Base-by-base conservation (phyloP, 2,888 invertebrate species). In the Chironomus riparius region DNA sequence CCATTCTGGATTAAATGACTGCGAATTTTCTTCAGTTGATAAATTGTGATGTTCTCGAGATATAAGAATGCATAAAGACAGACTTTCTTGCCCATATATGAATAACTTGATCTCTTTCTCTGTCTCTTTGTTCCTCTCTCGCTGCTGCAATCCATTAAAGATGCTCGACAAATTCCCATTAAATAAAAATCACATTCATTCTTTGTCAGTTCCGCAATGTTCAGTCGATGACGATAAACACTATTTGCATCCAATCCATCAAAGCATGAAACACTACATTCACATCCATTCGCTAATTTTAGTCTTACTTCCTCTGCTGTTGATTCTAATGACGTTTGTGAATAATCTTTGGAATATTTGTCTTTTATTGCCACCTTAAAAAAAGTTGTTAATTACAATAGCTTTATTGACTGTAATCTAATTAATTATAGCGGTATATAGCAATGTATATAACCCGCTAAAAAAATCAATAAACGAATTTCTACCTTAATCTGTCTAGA, bases 121-220 rank as follows among this genome's bases (percentile, higher is more conserved):
- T 91, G 90, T 22, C 91, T 84, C 0, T 89, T 89, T 0, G 38
- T 38, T 38, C 89, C 90, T 50, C 77, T 78, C 12, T 76, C 76
- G 76, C 90, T 89, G 18, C 90, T 89, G 18, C 90, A 90, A 1
- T 85, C 85, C 56, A 69, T 69, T 13, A 69, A 15, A 18, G 28
- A 15, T 56, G 76, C 76, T 18, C 78, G 77, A 2, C 91, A 92
- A 47, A 92, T 90, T n/a, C 92, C 92, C 92, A 92, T 92, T 79
- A 92, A 84, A 81, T 92, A 92, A 92, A 92, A 92, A 82, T 92
- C 92, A 82, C 92, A 92, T 82, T 92, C 92, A 76, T 90, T 91
- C 83, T 92, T 92, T 0, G 92, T 92, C 77, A 92, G 81, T 82
- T 92, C 92, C 0, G 92, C 92, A 77, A 92, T 92, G 80, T 92